Conservation (phyloP, 1,140 invertebrate genomes). For the Nephila pilipes region DNA sequence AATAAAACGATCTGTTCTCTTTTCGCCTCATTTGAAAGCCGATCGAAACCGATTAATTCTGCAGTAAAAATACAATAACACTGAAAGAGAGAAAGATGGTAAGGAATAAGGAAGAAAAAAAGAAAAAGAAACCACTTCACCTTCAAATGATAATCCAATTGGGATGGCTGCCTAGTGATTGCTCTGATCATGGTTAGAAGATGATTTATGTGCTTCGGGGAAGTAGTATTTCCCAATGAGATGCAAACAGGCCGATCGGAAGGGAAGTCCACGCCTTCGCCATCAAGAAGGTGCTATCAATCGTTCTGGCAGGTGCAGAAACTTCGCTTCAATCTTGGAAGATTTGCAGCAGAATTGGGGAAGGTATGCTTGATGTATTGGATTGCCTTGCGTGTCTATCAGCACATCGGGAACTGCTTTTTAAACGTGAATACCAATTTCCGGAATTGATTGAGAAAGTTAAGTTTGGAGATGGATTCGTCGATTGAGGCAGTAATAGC, state of each 20-base stretch:
- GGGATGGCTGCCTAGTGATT: conserved; percentile 42
- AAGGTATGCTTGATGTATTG: conserved; percentile 47
- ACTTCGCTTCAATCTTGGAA: conserved; percentile 40
- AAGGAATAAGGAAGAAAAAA: background rate
- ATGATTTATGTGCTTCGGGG: conserved; percentile 41
- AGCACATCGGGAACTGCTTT: conserved; percentile 37
- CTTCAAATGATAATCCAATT: conserved; percentile 71
- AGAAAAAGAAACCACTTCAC: conserved; percentile 36
- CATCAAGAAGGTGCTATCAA: conserved; percentile 67
- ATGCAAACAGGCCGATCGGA: conserved; percentile 52
- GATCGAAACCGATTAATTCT: conserved; percentile 71
- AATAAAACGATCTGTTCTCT: conserved; percentile 58
- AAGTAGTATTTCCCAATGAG: conserved; percentile 54
- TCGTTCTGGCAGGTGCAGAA: conserved; percentile 64
- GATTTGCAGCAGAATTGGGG: conserved; percentile 51
- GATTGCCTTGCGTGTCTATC: conserved; percentile 47
- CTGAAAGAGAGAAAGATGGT: background rate
- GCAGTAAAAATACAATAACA: conserved; percentile 58
- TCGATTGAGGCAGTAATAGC: conserved; percentile 1
- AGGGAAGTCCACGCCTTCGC: conserved; percentile 39
- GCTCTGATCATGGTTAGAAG: conserved; percentile 58
- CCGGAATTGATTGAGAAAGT: conserved; percentile 43
- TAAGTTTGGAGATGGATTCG: conserved; percentile 9
- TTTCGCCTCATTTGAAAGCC: conserved; percentile 51
- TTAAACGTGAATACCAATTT: conserved; percentile 56